Percentiles rank a stretch among this genome's conserved stretches.
Conservation (phyloP, 1,140 invertebrate genomes). For the Ruditapes philippinarum region DNA sequence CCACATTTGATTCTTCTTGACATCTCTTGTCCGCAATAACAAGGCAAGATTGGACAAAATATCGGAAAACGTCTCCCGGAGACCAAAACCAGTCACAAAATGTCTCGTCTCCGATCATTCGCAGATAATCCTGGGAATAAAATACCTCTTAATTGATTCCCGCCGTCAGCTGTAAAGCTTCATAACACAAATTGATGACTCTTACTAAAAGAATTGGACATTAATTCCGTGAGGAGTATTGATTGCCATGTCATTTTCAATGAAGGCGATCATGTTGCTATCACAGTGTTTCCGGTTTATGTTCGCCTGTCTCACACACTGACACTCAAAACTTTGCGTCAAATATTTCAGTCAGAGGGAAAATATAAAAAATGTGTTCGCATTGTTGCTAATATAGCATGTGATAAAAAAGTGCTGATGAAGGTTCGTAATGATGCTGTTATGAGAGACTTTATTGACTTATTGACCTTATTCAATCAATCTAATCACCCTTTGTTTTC, state of each 20-base stretch:
- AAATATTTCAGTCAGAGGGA: no score
- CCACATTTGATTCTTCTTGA: constrained; percentile 57
- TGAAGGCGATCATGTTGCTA: constrained; percentile 41
- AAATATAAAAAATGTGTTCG: no score
- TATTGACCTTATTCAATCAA: no score
- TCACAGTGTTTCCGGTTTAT: constrained; percentile 15
- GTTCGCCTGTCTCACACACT: background rate
- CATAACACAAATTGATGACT: constrained; percentile 68
- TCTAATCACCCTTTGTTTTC: no score
- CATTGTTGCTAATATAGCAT: no score
- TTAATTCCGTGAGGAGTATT: constrained; percentile 49
- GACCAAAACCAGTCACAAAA: constrained; percentile 52
- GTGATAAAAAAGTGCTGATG: no score
- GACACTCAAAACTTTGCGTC: background rate
- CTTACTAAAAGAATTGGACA: constrained; percentile 67
- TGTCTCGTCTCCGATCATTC: constrained; percentile 60
- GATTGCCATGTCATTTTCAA: constrained; percentile 45
- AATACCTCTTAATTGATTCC: constrained; percentile 68
- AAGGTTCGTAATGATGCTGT: no score
- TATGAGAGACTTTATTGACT: no score
- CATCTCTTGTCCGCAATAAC: constrained; percentile 51
- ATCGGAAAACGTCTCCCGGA: constrained; percentile 49
- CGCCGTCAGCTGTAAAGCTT: constrained; percentile 63
- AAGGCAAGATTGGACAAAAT: constrained; percentile 60
- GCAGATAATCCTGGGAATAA: constrained; percentile 65